Base-by-base conservation (phyloP, 2,113 vertebrate species). In the Atherinomorus stipes region DNA sequence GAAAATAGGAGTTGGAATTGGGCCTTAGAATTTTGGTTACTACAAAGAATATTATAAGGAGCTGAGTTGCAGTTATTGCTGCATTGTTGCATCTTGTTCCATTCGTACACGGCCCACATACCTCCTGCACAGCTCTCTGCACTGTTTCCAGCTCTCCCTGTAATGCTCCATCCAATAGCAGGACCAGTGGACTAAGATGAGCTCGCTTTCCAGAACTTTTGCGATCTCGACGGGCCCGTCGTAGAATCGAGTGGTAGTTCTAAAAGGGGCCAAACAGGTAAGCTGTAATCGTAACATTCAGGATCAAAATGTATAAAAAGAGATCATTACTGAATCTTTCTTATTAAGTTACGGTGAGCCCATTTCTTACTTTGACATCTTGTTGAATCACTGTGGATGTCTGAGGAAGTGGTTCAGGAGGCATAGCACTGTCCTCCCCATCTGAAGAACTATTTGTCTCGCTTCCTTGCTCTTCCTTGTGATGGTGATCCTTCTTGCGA, bases 91-190 rank as follows among this genome's bases (percentile, higher is more conserved):
- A n/a, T n/a, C n/a, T n/a, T n/a, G n/a, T n/a, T n/a, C n/a, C n/a
- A n/a, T n/a, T n/a, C n/a, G n/a, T n/a, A 28, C 6, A 28, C 6
- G 28, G 28, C 28, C 28, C 11, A 50, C 45, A 7, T 2, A 78
- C 96, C 95, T 96, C 94, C 60, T 95, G 94, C 56, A 96, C 87
- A 0, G 95, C 95, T 78, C 81, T 93, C 90, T 96, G 94, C 60
- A 98, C 96, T 5, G 94, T 95, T 0, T 98, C 97, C 92, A 97
- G 88, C 78, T 98, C 96, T 7, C 97, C 97, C 0, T 95, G 94
- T 62, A 98, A 79, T 0, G 96, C 91, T 0, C 95, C 95, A 0
- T 98, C 97, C 89, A 98, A 89, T 52, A 96, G 89, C 69, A 98
- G 88, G 38, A 97, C 94, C n/a, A 97, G 89, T 0, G 97, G 96